Evolutionary conservation across 2,113 vertebrate species (phyloP).

Genomic region (Sminthopsis crassicaudata): DNA sequence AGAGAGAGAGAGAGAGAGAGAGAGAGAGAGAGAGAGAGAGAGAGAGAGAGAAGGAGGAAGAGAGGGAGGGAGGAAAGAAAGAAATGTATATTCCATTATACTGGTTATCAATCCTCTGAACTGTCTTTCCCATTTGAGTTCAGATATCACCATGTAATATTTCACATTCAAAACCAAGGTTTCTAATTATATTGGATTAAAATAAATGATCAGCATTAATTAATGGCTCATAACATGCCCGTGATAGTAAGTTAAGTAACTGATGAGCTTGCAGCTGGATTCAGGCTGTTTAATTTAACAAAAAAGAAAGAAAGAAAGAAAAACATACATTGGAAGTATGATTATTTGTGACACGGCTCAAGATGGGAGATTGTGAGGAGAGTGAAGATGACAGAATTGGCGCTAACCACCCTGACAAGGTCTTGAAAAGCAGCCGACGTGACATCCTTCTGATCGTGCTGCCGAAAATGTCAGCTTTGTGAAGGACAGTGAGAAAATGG

Average conservation of each 20-base stretch:
- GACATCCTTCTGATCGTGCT: slow-evolving; percentile 89
- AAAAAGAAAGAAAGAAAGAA: slow-evolving; percentile 66
- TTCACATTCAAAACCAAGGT: slow-evolving; percentile 34
- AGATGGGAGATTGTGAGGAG: slow-evolving; percentile 89
- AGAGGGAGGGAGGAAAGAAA: too few species aligned
- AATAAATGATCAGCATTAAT: slow-evolving; percentile 70
- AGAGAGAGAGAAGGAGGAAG: too few species aligned
- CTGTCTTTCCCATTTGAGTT: slow-evolving; percentile 68
- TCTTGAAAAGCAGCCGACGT: slow-evolving; percentile 93
- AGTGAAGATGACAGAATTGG: slow-evolving; percentile 93
- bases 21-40: too few species aligned
- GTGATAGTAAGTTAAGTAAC: slow-evolving; percentile 72
- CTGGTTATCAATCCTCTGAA: slow-evolving; percentile 33
- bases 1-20: too few species aligned
- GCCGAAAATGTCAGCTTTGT: slow-evolving; percentile 90
- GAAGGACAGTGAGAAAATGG: slow-evolving; percentile 92
- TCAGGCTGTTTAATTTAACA: slow-evolving; percentile 82
- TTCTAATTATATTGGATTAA: slow-evolving; percentile 23
- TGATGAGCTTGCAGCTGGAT: slow-evolving; percentile 77
- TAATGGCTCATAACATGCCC: slow-evolving; percentile 76
- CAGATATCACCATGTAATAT: slow-evolving; percentile 74
- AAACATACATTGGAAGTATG: slow-evolving; percentile 82
- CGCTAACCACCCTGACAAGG: slow-evolving; percentile 90
- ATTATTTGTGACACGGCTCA: slow-evolving; percentile 93
- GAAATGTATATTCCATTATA: not conserved